Percentiles rank a stretch among this genome's conserved stretches.
These are phyloP conservation scores for Lytechinus pictus DNA, from an alignment of 35 echinoderm and acorn worm genomes.

Conservation along the genomic window DNA sequence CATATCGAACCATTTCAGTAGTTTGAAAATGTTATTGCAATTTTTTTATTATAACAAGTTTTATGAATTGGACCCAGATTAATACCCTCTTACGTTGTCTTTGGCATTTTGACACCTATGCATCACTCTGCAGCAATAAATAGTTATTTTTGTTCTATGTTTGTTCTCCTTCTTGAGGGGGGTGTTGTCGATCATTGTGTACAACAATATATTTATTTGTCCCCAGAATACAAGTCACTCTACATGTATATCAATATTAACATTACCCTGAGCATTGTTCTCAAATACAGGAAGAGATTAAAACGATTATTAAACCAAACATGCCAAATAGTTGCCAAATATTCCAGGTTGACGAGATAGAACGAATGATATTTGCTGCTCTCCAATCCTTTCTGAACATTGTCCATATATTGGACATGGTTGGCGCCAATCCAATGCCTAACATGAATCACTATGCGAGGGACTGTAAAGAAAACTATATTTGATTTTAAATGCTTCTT, in stretches of 20 bases:
- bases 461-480: background rate
- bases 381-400: background rate
- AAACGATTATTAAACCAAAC: background rate
- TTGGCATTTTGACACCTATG: too few relatives aligned
- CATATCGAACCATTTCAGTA: too few relatives aligned
- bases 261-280: background rate
- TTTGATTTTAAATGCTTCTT: background rate
- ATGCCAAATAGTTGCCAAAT: background rate
- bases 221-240: background rate
- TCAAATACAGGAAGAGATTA: background rate
- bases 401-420: background rate
- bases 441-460: slow-evolving; percentile 10
- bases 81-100: too few relatives aligned
- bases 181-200: too few relatives aligned
- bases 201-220: too few relatives aligned
- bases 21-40: too few relatives aligned
- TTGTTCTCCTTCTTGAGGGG: too few relatives aligned
- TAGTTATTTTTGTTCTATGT: too few relatives aligned
- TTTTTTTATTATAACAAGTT: too few relatives aligned
- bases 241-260: background rate
- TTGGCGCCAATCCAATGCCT: background rate
- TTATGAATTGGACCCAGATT: too few relatives aligned
- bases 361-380: background rate
- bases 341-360: background rate
- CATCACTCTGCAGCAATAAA: too few relatives aligned